phyloP scores from a whole-genome alignment of 2,797 vertebrate genomes.

The Chromobotia macracanthus region DNA sequence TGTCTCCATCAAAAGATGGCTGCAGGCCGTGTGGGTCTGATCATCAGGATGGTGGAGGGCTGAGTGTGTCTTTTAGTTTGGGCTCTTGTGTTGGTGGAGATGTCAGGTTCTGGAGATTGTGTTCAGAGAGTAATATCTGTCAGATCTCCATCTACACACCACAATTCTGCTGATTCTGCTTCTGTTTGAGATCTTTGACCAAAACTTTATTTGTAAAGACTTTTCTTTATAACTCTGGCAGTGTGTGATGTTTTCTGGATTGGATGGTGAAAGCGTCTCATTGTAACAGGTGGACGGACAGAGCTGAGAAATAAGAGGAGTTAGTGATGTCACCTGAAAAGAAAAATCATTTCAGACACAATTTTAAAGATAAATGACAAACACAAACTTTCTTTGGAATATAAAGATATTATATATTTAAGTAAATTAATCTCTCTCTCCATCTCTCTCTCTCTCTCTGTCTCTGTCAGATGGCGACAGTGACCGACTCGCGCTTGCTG shows the following conservation, averaged over 20 bases:
- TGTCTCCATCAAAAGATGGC: conserved; percentile 58
- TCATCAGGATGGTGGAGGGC: conserved; percentile 49
- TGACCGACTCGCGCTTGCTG: conserved; percentile 77
- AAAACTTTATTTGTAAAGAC: not conserved
- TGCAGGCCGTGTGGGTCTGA: conserved; percentile 43
- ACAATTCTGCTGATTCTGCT: not conserved
- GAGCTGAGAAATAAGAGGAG: no score
- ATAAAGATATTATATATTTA: no score
- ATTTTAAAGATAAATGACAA: no score
- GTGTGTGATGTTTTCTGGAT: no score
- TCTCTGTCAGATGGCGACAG: conserved; percentile 83
- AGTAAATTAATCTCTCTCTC: no score
- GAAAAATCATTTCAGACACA: no score
- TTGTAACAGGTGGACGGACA: no score
- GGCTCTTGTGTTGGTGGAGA: conserved; percentile 11
- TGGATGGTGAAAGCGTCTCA: no score
- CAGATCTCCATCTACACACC: conserved; percentile 10
- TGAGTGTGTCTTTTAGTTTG: conserved; percentile 19
- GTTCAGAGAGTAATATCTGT: conserved; percentile 26
- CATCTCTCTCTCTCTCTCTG: no score
- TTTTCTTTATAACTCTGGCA: no score
- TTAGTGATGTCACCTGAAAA: no score
- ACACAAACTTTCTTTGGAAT: no score
- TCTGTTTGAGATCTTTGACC: not conserved
- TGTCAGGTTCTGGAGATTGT: conserved; percentile 38